A percentile compares a stretch with the other conserved stretches of the same genome.
Conservation (phyloP, 64 coral and sea anemone genomes). For the Catalaphyllia jardinei region DNA sequence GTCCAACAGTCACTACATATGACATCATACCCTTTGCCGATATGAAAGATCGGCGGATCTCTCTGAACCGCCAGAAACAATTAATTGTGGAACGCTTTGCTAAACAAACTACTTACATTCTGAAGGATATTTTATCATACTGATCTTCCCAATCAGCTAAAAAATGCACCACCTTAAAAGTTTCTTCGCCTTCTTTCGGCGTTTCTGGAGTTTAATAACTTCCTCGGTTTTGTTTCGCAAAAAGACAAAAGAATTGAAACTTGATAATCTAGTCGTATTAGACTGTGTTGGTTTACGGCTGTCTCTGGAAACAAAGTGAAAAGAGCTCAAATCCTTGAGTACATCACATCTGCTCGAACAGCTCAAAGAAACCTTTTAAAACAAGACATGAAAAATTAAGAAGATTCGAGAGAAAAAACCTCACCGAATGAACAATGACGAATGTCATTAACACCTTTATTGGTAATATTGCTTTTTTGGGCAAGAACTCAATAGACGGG, state of each 20-base stretch:
- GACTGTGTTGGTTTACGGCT: conserved; percentile 13
- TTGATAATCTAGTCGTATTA: background rate
- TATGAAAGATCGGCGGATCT: background rate
- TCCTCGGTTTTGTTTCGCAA: background rate
- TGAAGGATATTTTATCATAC: background rate
- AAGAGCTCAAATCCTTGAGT: background rate
- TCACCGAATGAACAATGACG: background rate
- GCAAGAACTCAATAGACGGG: background rate
- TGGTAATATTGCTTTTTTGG: background rate
- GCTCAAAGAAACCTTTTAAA: background rate
- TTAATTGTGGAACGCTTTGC: background rate
- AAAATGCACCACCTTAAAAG: background rate
- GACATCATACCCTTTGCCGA: background rate
- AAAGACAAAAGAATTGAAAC: conserved; percentile 8
- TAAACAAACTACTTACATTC: background rate
- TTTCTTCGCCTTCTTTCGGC: background rate
- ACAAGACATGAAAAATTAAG: background rate
- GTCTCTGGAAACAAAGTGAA: background rate
- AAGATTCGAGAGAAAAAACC: background rate
- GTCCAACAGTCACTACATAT: background rate
- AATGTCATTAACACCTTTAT: conserved; percentile 21
- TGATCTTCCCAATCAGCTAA: conserved; percentile 20
- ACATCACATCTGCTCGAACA: background rate
- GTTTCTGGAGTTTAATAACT: conserved; percentile 9
- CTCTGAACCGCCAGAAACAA: background rate